Conservation (phyloP, 2,888 invertebrate species). For the Drosophila meridionalis region DNA sequence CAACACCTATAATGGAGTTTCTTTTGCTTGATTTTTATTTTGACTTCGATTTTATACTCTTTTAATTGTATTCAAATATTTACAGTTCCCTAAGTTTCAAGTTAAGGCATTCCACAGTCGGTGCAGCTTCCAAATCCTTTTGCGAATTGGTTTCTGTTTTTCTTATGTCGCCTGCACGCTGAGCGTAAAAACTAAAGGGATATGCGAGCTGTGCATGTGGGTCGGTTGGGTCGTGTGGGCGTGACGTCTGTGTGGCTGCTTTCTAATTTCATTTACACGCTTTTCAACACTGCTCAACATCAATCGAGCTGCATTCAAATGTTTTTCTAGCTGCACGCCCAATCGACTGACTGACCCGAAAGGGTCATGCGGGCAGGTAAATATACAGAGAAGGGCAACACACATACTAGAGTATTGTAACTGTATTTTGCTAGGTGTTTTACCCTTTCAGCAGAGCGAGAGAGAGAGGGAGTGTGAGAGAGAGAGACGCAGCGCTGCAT, state of each 20-base stretch:
- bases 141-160: constrained; percentile 9
- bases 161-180: constrained; percentile 19
- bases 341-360: constrained; percentile 17
- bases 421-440: constrained; percentile 8
- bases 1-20: not conserved
- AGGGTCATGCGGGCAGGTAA: constrained; percentile 20
- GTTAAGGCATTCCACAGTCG: constrained; percentile 8
- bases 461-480: too few species aligned
- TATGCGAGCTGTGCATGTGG: not conserved
- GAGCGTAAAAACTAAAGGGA: constrained; percentile 6
- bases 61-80: not conserved
- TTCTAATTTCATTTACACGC: constrained; percentile 78
- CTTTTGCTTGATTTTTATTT: not conserved
- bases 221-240: constrained; percentile 4
- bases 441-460: constrained; percentile 2
- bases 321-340: constrained; percentile 52
- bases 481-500: not conserved
- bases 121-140: not conserved
- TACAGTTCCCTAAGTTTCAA: not conserved
- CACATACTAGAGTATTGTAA: not conserved
- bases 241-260: constrained; percentile 30
- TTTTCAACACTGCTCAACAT: constrained; percentile 59
- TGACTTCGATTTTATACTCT: not conserved
- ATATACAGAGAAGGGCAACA: constrained; percentile 5
- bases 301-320: constrained; percentile 72